phyloP scores from a whole-genome alignment of 2,113 vertebrate genomes.

The Cisticola juncidis region DNA sequence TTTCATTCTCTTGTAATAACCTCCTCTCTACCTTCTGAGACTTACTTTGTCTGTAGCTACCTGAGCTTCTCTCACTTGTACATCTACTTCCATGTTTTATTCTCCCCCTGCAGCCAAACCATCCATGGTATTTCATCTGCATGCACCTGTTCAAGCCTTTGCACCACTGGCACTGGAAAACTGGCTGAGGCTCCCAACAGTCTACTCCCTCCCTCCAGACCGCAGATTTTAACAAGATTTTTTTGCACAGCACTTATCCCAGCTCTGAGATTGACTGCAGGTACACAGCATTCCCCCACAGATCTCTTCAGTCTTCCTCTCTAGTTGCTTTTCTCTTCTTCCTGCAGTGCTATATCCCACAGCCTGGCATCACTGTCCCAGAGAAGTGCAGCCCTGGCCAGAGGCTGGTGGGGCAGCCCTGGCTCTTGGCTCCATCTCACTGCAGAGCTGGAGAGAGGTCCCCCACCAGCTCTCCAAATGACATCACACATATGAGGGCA shows the following conservation, averaged over 20 bases:
- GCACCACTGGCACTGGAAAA: neutral
- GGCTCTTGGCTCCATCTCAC: neutral
- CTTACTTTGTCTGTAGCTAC: neutral
- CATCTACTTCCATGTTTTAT: neutral
- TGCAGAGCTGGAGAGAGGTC: neutral
- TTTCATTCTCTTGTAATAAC: neutral
- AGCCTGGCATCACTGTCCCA: neutral
- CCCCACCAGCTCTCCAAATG: neutral
- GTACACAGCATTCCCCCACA: neutral
- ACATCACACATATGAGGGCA: fast-evolving
- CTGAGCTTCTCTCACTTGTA: neutral
- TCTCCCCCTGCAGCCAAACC: neutral
- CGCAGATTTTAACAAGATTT: neutral
- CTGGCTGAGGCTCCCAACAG: neutral
- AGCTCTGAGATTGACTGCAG: neutral
- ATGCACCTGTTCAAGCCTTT: neutral
- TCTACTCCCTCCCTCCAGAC: neutral
- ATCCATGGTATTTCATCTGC: neutral
- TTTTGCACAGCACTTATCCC: neutral
- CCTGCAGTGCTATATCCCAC: fast-evolving
- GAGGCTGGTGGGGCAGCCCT: neutral
- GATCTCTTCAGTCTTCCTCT: neutral
- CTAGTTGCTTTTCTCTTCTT: neutral
- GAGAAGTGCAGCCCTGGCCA: neutral
- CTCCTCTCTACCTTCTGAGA: neutral